Evolutionary conservation across 2,113 vertebrate species (phyloP), one percentile per base, ranked within the genome.

Genomic region (Tragulus kanchil): DNA sequence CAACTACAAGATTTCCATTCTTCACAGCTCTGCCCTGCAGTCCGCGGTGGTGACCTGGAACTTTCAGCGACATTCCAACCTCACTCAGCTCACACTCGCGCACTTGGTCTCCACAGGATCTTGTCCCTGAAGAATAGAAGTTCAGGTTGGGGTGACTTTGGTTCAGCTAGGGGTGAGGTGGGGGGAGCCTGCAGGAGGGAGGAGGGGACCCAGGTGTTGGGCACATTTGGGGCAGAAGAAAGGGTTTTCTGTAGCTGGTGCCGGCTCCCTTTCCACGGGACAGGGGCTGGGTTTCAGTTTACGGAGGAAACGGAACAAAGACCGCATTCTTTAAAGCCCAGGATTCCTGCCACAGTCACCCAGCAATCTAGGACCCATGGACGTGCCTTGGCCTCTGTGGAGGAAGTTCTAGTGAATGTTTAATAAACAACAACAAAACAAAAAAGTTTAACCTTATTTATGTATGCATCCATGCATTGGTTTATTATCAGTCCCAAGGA

Each of bases 21-120:
- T 36, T n/a, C 12, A 0, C 8, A 6, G 0, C 52, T 7, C 23
- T 42, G 1, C 7, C 64, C 17, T 6, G 8, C 8, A 54, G 71
- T 42, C 7, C 48, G 3, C 4, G 0, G 59, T 0, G 4, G 61
- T 0, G 3, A 14, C 73, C 54, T 17, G 13, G 5, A 15, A 1
- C 2, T 31, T 31, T 16, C 4, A 26, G 36, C 19, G 31, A 8
- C 15, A 0, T 45, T 13, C 1, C 1, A 23, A n/a, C 15, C 3
- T 4, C 12, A 1, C 13, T 58, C 31, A 8, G 0, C 48, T 12
- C 28, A 0, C 0, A 0, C 42, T 36, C 15, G 21, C 36, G 1
- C 7, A 23, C 1, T 19, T 2, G n/a, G 8, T 65, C 19, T 73
- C 56, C 7, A 9, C 19, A 8, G 45, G 19, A 1, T 52, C 77